A percentile compares a stretch with the other conserved stretches of the same genome.
Conservation (phyloP, 2,888 invertebrate species). For the Xestia sexstrigata region DNA sequence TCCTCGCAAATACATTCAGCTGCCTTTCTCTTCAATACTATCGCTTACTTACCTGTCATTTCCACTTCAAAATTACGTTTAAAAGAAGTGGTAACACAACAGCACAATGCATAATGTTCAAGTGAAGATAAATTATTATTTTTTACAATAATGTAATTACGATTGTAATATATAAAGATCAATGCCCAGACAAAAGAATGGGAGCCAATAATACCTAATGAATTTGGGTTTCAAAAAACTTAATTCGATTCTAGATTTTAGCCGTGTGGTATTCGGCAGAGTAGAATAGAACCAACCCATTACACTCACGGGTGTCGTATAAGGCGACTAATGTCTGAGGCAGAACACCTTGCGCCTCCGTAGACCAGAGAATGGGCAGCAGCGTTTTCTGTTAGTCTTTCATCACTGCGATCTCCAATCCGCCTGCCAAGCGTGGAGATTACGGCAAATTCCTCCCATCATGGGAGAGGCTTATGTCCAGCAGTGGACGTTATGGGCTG, state of each 20-base stretch:
- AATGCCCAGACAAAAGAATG: background rate
- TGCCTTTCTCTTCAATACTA: conserved; percentile 24
- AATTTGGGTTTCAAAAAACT: background rate
- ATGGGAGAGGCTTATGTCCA: too few species aligned
- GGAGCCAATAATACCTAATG: background rate
- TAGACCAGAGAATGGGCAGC: too few species aligned
- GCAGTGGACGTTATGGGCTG: too few species aligned
- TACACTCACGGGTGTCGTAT: too few species aligned
- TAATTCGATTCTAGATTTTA: conserved; percentile 12
- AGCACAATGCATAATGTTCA: background rate
- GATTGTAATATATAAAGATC: background rate
- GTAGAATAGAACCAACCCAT: too few species aligned
- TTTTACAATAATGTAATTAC: background rate
- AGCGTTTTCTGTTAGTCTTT: too few species aligned
- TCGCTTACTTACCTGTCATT: background rate
- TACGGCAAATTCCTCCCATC: too few species aligned
- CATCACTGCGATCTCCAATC: too few species aligned
- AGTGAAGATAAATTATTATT: background rate
- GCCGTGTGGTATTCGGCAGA: too few species aligned
- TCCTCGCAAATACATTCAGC: background rate
- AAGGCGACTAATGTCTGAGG: too few species aligned
- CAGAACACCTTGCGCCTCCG: too few species aligned
- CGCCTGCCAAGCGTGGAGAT: too few species aligned
- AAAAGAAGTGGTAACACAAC: background rate
- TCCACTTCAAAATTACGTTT: background rate